Evolutionary conservation across 2,888 invertebrate species (phyloP), one percentile per base, ranked within the genome.

Genomic region (Artemia sinica): DNA sequence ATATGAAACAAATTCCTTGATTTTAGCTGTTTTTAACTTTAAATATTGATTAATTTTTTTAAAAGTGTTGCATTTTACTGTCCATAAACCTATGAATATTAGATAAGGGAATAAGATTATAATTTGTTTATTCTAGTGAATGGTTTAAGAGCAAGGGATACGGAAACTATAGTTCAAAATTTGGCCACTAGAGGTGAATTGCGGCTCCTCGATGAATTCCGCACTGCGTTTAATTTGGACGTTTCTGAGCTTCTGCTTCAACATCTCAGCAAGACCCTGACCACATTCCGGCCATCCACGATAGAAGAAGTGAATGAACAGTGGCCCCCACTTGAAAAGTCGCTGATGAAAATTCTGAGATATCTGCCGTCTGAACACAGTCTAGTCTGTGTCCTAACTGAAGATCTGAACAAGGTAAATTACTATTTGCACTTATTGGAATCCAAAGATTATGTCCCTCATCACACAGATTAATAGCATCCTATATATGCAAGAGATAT

Each of bases 371-470:
- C 63, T n/a, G 14, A 58, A 28, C 63, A 58, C 28, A 58, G 28
- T 11, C 63, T 58, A 28, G 63, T 58, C 28, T n/a, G 14, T 28
- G 63, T 58, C 10, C 63, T 58, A 58, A n/a, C 28, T 10, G 28
- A 58, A 58, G 63, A 58, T 18, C 63, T 58, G n/a, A n/a, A 58
- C 28, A n/a, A 58, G 63, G 63, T 58, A 58, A 58, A 28, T n/a
- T 18, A 58, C 63, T 9, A 28, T 9, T 10, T 28, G 63, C 28
- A 2, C 41, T 41, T 41, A 41, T 41, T 41, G 6, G 41, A 41
- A 4, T 2, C 41, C 41, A 41, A 41, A 41, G 41, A 41, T 1
- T 5, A 1, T 41, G 0, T 41, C 41, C 2, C 41, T 2, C 3
- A 41, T 3, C 41, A 41, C 41, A 41, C 1, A 41, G 6, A 41